Evolutionary conservation across 2,888 invertebrate genomes (phyloP).

Genomic region (Halocaridina rubra): DNA sequence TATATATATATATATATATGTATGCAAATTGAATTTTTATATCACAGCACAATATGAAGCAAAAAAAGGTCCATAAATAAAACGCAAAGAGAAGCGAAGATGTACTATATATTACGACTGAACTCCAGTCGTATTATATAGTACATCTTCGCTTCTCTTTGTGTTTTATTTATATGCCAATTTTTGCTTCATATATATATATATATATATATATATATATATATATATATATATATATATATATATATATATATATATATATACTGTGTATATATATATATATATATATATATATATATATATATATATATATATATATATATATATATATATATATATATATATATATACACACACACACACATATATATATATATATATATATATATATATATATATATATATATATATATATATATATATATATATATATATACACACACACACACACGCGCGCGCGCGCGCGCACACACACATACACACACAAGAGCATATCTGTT

Average conservation of each 20-base stretch:
- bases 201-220: background rate
- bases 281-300: background rate
- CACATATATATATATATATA: background rate
- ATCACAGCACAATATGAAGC: too few relatives aligned
- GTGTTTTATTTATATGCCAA: too few relatives aligned
- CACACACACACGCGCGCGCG: background rate
- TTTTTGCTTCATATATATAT: background rate
- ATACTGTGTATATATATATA: background rate
- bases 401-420: slow-evolving; percentile 10
- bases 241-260: background rate
- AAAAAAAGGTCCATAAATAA: too few relatives aligned
- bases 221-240: background rate
- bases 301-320: background rate
- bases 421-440: background rate
- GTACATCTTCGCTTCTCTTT: too few relatives aligned
- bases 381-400: background rate
- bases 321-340: background rate
- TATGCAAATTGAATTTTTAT: too few relatives aligned
- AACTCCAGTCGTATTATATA: too few relatives aligned
- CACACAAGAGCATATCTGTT: too few relatives aligned
- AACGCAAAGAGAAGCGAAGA: too few relatives aligned
- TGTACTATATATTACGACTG: too few relatives aligned
- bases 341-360: background rate
- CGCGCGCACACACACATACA: too few relatives aligned
- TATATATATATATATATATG: too few relatives aligned